Conservation (phyloP, 2,797 vertebrate genomes). For the Cossypha caffra region DNA sequence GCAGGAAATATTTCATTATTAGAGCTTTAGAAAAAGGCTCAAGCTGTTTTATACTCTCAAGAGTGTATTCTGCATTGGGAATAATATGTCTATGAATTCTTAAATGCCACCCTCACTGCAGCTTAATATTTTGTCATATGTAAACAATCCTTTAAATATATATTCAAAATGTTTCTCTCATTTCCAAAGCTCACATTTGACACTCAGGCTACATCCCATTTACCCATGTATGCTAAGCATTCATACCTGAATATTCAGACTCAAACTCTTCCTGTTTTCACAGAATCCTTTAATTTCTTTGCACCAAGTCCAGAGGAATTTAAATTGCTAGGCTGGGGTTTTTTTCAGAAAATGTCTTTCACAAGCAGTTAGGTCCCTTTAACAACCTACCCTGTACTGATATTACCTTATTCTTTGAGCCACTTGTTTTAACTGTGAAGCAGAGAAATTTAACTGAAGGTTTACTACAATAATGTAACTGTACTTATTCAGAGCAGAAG, state of each 20-base stretch:
- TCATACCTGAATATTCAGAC: background rate
- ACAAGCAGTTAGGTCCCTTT: background rate
- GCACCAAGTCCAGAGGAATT: background rate
- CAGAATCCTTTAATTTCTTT: background rate
- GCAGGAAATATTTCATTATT: background rate
- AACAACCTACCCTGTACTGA: background rate
- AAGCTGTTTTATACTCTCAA: background rate
- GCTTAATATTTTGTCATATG: background rate
- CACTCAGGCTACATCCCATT: background rate
- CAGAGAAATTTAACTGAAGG: background rate
- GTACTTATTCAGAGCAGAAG: slow-evolving; percentile 20
- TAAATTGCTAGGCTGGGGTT: background rate
- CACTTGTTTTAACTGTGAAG: background rate
- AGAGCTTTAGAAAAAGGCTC: background rate
- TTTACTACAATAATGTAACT: background rate
- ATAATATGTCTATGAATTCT: background rate
- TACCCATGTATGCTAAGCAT: background rate
- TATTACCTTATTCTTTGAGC: background rate
- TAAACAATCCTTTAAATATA: background rate
- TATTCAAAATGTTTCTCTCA: background rate
- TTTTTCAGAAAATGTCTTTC: background rate
- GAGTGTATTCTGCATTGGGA: background rate
- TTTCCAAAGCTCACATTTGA: background rate
- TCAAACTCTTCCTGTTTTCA: background rate
- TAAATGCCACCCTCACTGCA: background rate